Evolutionary conservation across 2,888 invertebrate species (phyloP), one percentile per base, ranked within the genome.

Genomic region (Choreutis nemorana): DNA sequence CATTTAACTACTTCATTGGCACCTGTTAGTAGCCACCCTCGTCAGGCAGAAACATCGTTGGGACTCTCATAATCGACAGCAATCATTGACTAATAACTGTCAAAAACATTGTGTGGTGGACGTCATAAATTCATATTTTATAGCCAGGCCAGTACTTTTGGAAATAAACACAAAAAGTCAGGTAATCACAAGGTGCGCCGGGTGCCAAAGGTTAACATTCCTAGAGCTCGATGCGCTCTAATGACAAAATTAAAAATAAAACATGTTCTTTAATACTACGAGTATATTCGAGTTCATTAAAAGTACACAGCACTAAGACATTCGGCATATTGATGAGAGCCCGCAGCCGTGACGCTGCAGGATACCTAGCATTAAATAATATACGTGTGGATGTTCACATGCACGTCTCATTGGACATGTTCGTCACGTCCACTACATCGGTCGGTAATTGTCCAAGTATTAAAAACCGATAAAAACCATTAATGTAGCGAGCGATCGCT

Each of bases 51-150:
- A 61, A 59, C 58, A 48, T 54, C 49, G 50, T 58, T 55, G 58
- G 55, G 60, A 54, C 60, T 47, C 48, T 44, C 25, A 13, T 67
- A 67, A 72, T 67, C 62, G 60, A 55, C 61, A 53, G 60, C 65
- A 66, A 75, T 72, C 70, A 72, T 75, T 66, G 72, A 55, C 62
- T 63, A 63, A 72, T 77, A 77, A 77, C 71, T 73, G 75, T 77
- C 77, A 66, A 70, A 70, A 78, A 77, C 73, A 73, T 75, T 73
- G 70, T 78, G 71, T 71, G 71, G 73, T 71, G 67, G 71, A 72
- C 70, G 70, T 57, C 58, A 53, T 66, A 62, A 61, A 50, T 66
- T 68, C 61, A 49, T 62, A 55, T 55, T 68, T 72, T 68, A 49
- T 57, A 66, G 58, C 66, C n/a, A n/a, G 71, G 57, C 70, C 66